A percentile compares a stretch with the other conserved stretches of the same genome.
Conservation (phyloP, 2,888 invertebrate genomes). For the Sesia apiformis region DNA sequence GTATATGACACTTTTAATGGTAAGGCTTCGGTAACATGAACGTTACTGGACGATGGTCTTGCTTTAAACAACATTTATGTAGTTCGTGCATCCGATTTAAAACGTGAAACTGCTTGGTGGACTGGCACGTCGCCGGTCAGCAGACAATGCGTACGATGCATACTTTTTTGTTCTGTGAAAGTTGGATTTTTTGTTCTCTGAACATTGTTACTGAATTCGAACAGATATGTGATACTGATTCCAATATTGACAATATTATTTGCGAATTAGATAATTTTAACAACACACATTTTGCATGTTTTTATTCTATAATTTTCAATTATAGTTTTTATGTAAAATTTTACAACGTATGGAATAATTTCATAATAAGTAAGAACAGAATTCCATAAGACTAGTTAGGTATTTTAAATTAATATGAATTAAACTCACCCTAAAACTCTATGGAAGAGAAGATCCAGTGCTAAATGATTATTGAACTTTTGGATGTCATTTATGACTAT, state of each 20-base stretch:
- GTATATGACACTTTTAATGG: too few relatives aligned
- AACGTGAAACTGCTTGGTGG: constrained; percentile 1
- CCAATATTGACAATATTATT: not conserved
- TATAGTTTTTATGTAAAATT: too few relatives aligned
- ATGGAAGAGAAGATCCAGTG: not conserved
- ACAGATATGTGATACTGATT: too few relatives aligned
- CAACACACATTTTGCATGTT: too few relatives aligned
- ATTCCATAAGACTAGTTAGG: too few relatives aligned
- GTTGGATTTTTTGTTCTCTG: constrained; percentile 21
- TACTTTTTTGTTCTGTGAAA: constrained; percentile 50
- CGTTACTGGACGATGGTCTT: too few relatives aligned
- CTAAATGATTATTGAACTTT: constrained; percentile 21
- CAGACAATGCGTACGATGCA: not conserved
- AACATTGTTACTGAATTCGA: not conserved
- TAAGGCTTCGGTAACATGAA: too few relatives aligned
- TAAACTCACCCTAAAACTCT: not conserved
- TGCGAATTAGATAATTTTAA: not conserved
- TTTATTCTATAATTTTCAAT: too few relatives aligned
- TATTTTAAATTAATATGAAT: too few relatives aligned
- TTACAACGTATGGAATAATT: too few relatives aligned
- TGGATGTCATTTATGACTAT: constrained; percentile 32
- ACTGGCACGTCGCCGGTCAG: not conserved
- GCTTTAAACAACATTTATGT: not conserved
- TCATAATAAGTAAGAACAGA: too few relatives aligned
- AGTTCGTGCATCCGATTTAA: not conserved